Evolutionary conservation across 2,113 vertebrate genomes (phyloP).

Genomic region (Turdus rufiventris): DNA sequence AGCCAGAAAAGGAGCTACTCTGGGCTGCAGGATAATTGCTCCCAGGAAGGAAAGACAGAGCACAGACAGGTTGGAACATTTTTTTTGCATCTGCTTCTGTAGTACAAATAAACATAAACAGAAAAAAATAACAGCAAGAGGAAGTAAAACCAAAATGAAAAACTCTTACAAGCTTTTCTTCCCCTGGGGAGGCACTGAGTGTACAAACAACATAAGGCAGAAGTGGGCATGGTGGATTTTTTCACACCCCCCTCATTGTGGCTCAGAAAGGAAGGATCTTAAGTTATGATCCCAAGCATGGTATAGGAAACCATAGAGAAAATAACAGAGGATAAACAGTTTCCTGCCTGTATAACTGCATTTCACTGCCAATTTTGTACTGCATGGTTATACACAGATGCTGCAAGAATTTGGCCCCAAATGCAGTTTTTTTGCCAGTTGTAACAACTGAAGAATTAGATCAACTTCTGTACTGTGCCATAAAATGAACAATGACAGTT

Average conservation of each 20-base stretch:
- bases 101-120: slow-evolving; percentile 20
- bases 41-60: neutral
- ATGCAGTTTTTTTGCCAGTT: slow-evolving; percentile 9
- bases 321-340: neutral
- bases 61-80: slow-evolving; percentile 4
- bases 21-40: neutral
- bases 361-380: neutral
- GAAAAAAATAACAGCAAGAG: slow-evolving; percentile 16
- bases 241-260: neutral
- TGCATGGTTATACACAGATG: neutral
- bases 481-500: slow-evolving; percentile 30
- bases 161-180: neutral
- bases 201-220: neutral
- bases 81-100: neutral
- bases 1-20: neutral
- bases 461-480: slow-evolving; percentile 37
- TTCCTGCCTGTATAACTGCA: neutral
- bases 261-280: neutral
- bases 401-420: slow-evolving; percentile 10
- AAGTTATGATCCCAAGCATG: neutral
- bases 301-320: slow-evolving; percentile 7
- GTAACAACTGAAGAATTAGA: slow-evolving; percentile 44
- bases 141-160: slow-evolving; percentile 33
- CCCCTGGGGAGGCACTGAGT: neutral
- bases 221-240: neutral